Evolutionary conservation across 2,797 vertebrate genomes (phyloP).

Genomic region (Myotis vivesi): DNA sequence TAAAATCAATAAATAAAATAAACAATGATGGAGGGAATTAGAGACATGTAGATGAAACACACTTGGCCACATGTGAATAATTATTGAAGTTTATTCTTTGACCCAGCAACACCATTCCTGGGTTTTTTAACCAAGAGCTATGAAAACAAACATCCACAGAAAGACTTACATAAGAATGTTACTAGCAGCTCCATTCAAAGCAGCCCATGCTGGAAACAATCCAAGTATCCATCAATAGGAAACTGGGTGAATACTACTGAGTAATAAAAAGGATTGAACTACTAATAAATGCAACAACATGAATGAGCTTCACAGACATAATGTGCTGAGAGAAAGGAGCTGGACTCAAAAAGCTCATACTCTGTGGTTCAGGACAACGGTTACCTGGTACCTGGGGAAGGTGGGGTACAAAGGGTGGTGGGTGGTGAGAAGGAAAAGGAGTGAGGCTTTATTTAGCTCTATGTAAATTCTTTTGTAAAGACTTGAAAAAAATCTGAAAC

Average conservation of each 20-base stretch:
- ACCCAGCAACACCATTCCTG: neutral
- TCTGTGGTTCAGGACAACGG: neutral
- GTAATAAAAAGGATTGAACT: neutral
- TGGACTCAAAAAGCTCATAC: neutral
- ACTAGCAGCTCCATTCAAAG: neutral
- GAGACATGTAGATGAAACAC: neutral
- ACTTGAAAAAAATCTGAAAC: neutral
- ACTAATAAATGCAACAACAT: neutral
- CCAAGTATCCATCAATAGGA: neutral
- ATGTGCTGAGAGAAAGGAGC: neutral
- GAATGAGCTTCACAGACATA: neutral
- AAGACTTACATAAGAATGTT: neutral
- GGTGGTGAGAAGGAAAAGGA: neutral
- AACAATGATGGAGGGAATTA: neutral
- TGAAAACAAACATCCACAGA: neutral
- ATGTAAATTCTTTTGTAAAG: neutral
- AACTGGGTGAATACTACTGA: neutral
- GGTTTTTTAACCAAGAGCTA: neutral
- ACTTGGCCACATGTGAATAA: slow-evolving; percentile 13
- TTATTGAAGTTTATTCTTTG: neutral
- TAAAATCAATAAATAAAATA: neutral
- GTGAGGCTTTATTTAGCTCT: neutral
- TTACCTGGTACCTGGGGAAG: neutral
- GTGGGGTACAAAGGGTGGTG: neutral
- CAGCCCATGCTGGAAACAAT: neutral